Percentiles rank a stretch among this genome's conserved stretches.
Conservation (phyloP, 1,140 invertebrate species). For the Nephila pilipes region DNA sequence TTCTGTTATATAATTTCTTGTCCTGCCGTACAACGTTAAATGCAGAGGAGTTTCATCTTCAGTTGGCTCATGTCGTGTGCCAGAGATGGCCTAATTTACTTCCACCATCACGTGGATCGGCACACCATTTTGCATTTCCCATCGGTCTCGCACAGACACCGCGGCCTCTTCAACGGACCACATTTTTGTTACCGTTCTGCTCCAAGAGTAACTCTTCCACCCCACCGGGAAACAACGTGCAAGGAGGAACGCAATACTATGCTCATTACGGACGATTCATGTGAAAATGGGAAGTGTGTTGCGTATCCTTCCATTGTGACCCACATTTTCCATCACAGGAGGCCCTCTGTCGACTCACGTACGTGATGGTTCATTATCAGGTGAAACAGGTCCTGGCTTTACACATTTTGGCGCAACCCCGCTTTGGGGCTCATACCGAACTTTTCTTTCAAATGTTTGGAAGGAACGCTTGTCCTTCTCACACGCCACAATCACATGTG, state of each 20-base stretch:
- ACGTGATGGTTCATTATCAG: neutral
- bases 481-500: no score
- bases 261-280: neutral
- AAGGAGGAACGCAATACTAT: neutral
- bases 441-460: no score
- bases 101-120: no score
- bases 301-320: fast-evolving
- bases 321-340: neutral
- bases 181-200: neutral
- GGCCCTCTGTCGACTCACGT: neutral
- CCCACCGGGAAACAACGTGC: neutral
- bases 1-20: no score
- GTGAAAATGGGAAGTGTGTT: neutral
- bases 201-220: neutral
- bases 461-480: no score
- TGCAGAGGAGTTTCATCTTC: no score
- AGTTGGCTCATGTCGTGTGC: no score
- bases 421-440: neutral
- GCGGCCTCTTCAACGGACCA: no score
- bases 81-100: no score
- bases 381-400: neutral
- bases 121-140: no score
- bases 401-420: neutral
- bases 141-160: no score
- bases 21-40: no score